Evolutionary conservation across 1,140 invertebrate species (phyloP).

Genomic region (Atta cephalotes): DNA sequence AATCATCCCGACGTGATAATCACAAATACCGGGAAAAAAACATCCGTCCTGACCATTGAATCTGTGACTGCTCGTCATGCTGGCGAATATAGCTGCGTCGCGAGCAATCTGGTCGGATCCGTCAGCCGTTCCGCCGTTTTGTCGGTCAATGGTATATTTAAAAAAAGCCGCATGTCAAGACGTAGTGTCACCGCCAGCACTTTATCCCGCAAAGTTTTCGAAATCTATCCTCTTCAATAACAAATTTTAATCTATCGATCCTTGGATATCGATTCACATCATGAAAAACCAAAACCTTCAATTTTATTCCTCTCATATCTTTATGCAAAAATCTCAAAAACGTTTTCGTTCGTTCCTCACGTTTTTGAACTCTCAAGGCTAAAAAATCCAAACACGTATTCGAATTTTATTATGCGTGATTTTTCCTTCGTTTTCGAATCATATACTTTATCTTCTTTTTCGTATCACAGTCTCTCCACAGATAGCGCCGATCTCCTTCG

Average conservation of each 20-base stretch:
- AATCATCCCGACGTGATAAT: slow-evolving; percentile 90
- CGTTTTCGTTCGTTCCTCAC: neutral
- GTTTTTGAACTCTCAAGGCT: neutral
- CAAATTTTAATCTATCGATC: neutral
- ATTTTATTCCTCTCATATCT: neutral
- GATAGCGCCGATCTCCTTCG: slow-evolving; percentile 90
- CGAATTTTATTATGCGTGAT: neutral
- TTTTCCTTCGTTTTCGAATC: neutral
- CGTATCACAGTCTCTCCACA: slow-evolving; percentile 87
- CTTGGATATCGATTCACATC: slow-evolving; percentile 22
- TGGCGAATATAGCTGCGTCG: slow-evolving; percentile 92
- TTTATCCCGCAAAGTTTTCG: slow-evolving; percentile 31
- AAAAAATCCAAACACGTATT: neutral
- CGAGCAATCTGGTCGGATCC: slow-evolving; percentile 91
- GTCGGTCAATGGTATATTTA: slow-evolving; percentile 91
- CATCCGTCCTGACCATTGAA: slow-evolving; percentile 91
- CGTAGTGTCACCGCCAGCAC: slow-evolving; percentile 51
- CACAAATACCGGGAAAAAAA: slow-evolving; percentile 90
- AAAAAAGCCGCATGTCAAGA: slow-evolving; percentile 48
- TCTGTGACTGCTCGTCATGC: slow-evolving; percentile 89
- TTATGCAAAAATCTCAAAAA: neutral
- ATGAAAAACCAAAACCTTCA: neutral
- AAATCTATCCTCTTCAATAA: slow-evolving; percentile 19
- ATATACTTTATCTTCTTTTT: slow-evolving; percentile 57
- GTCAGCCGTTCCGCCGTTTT: slow-evolving; percentile 89